Percentiles rank a stretch among this genome's conserved stretches.
Conservation (phyloP, 1,140 invertebrate species). For the Papilio polyxenes region DNA sequence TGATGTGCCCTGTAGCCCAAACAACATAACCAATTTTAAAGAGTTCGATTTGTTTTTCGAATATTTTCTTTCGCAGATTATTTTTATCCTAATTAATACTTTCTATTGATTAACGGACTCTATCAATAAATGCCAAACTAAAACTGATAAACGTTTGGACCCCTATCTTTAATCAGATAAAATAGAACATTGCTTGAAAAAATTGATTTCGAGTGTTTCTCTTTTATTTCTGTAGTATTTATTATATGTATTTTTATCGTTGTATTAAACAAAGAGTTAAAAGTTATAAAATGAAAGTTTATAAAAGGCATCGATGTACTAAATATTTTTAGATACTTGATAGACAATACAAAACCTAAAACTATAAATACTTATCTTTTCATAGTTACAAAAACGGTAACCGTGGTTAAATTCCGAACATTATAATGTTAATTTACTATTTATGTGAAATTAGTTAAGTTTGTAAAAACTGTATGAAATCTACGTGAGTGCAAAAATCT, state of each 20-base stretch:
- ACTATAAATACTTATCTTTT: too few relatives aligned
- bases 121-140: neutral
- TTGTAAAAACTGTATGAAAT: too few relatives aligned
- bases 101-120: neutral
- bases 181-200: neutral
- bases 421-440: too few relatives aligned
- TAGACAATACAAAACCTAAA: too few relatives aligned
- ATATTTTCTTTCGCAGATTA: neutral
- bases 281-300: neutral
- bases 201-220: neutral
- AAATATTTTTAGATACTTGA: neutral
- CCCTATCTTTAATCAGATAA: neutral
- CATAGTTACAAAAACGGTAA: too few relatives aligned
- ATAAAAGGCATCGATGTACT: neutral
- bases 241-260: too few relatives aligned
- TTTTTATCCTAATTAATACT: neutral
- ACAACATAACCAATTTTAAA: neutral
- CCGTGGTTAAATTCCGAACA: too few relatives aligned
- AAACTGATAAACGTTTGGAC: neutral
- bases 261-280: too few relatives aligned
- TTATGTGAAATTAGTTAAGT: too few relatives aligned
- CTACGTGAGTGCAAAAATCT: too few relatives aligned
- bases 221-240: too few relatives aligned
- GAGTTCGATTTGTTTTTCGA: neutral
- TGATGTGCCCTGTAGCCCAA: neutral